These are phyloP conservation scores for Dysdera silvatica DNA, from an alignment of 1,140 invertebrate species.

Conservation along the genomic window DNA sequence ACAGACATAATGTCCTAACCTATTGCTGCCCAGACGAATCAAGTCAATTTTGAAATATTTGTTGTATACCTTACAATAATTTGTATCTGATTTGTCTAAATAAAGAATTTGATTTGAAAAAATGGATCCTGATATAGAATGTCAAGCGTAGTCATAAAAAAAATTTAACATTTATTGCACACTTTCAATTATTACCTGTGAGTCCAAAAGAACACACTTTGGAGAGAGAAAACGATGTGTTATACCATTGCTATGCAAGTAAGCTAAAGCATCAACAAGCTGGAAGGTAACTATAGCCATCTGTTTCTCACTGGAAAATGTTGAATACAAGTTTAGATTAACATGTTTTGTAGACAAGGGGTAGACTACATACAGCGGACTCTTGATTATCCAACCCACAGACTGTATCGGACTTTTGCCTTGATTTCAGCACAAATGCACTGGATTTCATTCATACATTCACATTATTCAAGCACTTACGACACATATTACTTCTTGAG, in stretches of 20 bases:
- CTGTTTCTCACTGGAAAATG: conserved; percentile 43
- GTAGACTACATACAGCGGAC: background rate
- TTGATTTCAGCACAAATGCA: background rate
- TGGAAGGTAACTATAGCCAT: conserved; percentile 57
- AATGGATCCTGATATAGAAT: background rate
- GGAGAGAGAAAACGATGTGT: conserved; percentile 70
- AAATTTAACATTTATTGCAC: background rate
- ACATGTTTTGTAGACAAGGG: background rate
- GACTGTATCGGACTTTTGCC: background rate
- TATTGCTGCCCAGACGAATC: too few species aligned
- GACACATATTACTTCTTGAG: too few species aligned
- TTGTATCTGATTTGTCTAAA: too few species aligned
- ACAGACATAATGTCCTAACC: too few species aligned
- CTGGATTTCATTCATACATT: background rate
- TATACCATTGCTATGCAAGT: conserved; percentile 64
- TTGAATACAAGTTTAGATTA: background rate
- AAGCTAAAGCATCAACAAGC: conserved; percentile 61
- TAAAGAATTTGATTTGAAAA: too few species aligned
- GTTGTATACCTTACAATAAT: too few species aligned
- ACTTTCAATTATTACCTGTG: conserved; percentile 44
- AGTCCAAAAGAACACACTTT: conserved; percentile 73
- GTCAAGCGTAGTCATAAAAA: background rate
- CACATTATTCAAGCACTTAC: background rate
- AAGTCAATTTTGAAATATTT: too few species aligned
- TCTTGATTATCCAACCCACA: background rate